Percentiles rank a stretch among this genome's conserved stretches.
These are phyloP conservation scores for Drosophila nebulosa DNA, from an alignment of 1,140 invertebrate genomes.

Conservation along the genomic window DNA sequence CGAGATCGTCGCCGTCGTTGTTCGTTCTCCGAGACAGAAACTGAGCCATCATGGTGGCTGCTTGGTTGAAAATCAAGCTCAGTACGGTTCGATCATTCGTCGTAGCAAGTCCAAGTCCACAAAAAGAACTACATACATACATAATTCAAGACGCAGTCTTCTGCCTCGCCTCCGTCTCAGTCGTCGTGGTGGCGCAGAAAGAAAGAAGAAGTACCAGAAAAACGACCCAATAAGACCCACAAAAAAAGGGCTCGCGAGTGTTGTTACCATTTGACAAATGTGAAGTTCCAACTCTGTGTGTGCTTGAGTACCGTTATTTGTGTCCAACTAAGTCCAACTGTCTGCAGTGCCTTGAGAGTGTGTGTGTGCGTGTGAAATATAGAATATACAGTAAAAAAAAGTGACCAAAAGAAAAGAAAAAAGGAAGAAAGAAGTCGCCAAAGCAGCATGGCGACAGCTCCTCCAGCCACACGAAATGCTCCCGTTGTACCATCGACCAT, in stretches of 20 bases:
- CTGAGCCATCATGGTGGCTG: constrained; percentile 14
- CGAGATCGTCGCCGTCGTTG: constrained; percentile 17
- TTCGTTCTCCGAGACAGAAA: background rate
- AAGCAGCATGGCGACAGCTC: constrained; percentile 55
- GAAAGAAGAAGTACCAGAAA: constrained; percentile 26
- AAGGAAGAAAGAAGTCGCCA: constrained; percentile 31
- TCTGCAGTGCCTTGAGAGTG: constrained; percentile 3
- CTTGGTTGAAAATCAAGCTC: constrained; percentile 47
- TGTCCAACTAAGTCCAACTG: constrained; percentile 52
- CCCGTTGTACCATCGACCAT: constrained; percentile 11
- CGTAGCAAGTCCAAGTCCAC: constrained; percentile 50
- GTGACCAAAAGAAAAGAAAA: constrained; percentile 2
- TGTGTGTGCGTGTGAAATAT: background rate
- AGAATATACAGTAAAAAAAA: constrained; percentile 27
- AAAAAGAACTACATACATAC: background rate
- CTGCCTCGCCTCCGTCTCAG: constrained; percentile 16
- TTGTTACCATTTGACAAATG: constrained; percentile 3
- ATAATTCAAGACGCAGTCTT: constrained; percentile 23
- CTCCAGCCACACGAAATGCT: background rate
- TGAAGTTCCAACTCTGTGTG: background rate
- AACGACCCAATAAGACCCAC: background rate
- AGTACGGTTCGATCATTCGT: constrained; percentile 56
- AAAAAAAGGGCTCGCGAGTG: constrained; percentile 57
- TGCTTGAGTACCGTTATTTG: constrained; percentile 12
- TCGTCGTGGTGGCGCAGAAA: constrained; percentile 50